Evolutionary conservation across 1,140 invertebrate genomes (phyloP).

Genomic region (Drosophila murphyi): DNA sequence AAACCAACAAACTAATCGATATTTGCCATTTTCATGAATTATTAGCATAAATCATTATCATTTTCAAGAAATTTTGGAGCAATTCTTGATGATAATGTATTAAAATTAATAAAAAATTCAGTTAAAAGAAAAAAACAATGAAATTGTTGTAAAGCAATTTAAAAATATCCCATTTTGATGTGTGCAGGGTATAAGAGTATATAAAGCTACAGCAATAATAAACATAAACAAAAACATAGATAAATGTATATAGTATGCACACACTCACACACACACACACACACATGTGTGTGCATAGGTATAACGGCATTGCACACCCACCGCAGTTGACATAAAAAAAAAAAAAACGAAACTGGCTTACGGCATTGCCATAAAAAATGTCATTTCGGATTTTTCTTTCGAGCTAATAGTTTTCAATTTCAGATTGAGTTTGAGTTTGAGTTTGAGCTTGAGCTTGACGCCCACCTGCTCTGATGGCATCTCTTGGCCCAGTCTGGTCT

Average conservation of each 20-base stretch:
- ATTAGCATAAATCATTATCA: no score
- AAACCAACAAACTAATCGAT: no score
- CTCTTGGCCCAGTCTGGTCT: background rate
- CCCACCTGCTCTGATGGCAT: slow-evolving; percentile 37
- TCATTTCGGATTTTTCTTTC: slow-evolving; percentile 43
- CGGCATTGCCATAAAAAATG: slow-evolving; percentile 48
- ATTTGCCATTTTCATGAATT: no score
- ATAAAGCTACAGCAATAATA: background rate
- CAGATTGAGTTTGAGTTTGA: slow-evolving; percentile 46
- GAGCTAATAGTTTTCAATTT: slow-evolving; percentile 38
- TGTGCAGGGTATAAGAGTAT: background rate
- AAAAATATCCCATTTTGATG: background rate
- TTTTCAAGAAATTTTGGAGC: no score
- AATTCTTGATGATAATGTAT: no score
- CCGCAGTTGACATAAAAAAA: slow-evolving; percentile 32
- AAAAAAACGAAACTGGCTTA: slow-evolving; percentile 20
- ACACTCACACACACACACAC: slow-evolving; percentile 1
- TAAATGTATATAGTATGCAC: background rate
- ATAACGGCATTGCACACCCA: slow-evolving; percentile 52
- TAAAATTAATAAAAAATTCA: no score
- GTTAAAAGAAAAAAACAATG: no score
- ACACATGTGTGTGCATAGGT: background rate
- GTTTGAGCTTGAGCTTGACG: slow-evolving; percentile 37
- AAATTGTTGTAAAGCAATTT: no score
- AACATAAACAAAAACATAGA: background rate